A percentile compares a stretch with the other conserved stretches of the same genome.
Conservation (phyloP, 2,113 vertebrate species). For the Herpetotheres cachinnans region DNA sequence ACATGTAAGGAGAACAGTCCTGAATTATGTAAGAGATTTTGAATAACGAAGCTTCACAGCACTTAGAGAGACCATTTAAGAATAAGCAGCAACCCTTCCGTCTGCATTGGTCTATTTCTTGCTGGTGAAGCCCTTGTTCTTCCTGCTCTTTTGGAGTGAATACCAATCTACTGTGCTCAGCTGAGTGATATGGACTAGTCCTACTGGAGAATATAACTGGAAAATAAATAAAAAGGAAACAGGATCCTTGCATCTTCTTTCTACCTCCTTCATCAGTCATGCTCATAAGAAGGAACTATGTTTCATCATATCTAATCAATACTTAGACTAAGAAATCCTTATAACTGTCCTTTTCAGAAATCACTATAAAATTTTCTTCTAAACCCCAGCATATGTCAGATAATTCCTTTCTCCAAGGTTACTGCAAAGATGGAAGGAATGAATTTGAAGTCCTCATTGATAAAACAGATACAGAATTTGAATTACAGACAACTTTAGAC, state of each 20-base stretch:
- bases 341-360: not conserved
- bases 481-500: not conserved
- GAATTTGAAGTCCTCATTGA: not conserved
- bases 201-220: not conserved
- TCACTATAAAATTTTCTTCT: not conserved
- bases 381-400: not conserved
- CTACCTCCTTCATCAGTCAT: not conserved
- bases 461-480: not conserved
- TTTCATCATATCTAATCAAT: not conserved
- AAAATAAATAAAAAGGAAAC: not conserved
- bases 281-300: not conserved
- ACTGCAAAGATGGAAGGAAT: not conserved
- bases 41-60: conserved; percentile 19
- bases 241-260: not conserved
- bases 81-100: not conserved
- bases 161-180: not conserved
- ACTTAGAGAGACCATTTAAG: not conserved
- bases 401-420: not conserved
- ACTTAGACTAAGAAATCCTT: not conserved
- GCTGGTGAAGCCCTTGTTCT: not conserved
- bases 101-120: not conserved
- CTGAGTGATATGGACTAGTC: not conserved
- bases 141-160: not conserved
- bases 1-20: not conserved
- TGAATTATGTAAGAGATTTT: conserved; percentile 30